Percentiles rank a stretch among this genome's conserved stretches.
Evolutionary conservation across 1,140 invertebrate genomes (phyloP).

Genomic region (Argopecten irradians): DNA sequence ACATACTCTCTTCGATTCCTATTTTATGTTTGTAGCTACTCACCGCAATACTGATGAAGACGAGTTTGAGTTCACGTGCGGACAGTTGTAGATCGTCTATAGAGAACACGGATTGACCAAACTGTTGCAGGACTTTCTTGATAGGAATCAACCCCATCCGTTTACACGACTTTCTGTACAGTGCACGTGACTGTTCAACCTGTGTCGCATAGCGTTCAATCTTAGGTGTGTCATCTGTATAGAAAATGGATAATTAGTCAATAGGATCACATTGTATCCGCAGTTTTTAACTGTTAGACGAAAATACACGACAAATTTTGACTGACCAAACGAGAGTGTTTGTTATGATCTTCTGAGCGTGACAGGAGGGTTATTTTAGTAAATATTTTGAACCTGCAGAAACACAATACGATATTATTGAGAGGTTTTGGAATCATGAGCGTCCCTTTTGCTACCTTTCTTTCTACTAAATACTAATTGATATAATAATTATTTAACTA

Average conservation of each 20-base stretch:
- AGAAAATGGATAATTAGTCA: too few relatives aligned
- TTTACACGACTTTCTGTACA: conserved; percentile 44
- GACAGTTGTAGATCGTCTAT: conserved; percentile 45
- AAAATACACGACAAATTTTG: too few relatives aligned
- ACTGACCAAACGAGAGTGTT: too few relatives aligned
- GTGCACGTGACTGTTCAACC: neutral
- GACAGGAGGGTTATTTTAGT: too few relatives aligned
- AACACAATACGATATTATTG: too few relatives aligned
- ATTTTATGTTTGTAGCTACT: neutral
- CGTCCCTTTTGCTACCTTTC: too few relatives aligned
- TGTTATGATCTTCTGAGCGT: too few relatives aligned
- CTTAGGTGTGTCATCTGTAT: neutral
- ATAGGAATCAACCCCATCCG: conserved; percentile 40
- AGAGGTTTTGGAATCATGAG: too few relatives aligned
- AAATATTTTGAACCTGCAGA: too few relatives aligned
- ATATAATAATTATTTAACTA: neutral
- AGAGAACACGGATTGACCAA: conserved; percentile 38
- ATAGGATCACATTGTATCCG: too few relatives aligned
- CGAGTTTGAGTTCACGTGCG: conserved; percentile 49
- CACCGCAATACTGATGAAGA: conserved; percentile 55
- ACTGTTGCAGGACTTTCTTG: conserved; percentile 47
- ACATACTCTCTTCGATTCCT: neutral
- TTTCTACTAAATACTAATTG: too few relatives aligned
- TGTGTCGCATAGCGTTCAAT: neutral
- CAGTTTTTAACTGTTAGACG: too few relatives aligned